These are phyloP conservation scores for Limenitis camilla DNA, from an alignment of 2,888 invertebrate genomes.

Conservation along the genomic window DNA sequence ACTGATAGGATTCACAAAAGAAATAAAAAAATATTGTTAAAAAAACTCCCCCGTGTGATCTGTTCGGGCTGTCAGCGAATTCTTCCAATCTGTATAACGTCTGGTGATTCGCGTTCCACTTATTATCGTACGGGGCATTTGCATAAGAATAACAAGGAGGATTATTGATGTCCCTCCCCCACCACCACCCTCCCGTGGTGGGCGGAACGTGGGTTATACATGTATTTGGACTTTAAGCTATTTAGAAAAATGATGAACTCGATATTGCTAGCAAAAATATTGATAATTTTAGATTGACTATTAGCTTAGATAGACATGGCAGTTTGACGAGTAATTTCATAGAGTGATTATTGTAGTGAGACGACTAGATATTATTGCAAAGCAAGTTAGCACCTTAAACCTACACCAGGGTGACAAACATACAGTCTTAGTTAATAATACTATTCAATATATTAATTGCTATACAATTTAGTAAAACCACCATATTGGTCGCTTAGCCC, in stretches of 20 bases:
- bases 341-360: no score
- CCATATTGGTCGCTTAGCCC: no score
- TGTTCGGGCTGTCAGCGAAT: constrained; percentile 41
- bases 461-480: no score
- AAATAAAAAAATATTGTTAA: not conserved
- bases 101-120: constrained; percentile 71
- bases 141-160: constrained; percentile 74
- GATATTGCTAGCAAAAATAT: not conserved
- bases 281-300: no score
- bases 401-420: no score
- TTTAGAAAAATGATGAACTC: not conserved
- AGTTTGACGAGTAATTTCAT: no score
- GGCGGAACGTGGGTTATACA: constrained; percentile 9
- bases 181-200: constrained; percentile 24
- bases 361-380: no score
- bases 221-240: not conserved
- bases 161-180: constrained; percentile 64
- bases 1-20: no score
- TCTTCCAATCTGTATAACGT: constrained; percentile 69
- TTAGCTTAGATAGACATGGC: no score
- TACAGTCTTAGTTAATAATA: no score
- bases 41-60: not conserved
- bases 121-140: constrained; percentile 71
- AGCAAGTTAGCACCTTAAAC: no score
- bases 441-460: no score